Evolutionary conservation across 2,888 invertebrate species (phyloP), one percentile per base, ranked within the genome.

Genomic region (Diplazon laetatorius): DNA sequence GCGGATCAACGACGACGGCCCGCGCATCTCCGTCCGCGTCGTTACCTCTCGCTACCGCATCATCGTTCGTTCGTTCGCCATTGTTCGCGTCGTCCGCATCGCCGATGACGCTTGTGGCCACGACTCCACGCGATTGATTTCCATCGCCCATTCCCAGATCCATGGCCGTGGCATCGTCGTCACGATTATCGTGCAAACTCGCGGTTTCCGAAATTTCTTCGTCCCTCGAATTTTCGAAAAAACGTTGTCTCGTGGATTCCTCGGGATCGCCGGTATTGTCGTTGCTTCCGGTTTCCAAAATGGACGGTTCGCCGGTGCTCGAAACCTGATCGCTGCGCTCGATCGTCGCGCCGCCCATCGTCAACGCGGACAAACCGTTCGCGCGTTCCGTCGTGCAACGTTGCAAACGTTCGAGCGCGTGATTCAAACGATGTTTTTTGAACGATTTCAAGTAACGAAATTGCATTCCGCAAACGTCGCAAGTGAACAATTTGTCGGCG

Each of bases 391-490:
- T 89, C 1, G 89, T 87, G 0, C 85, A 87, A 1, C 96, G 95
- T 87, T 97, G 97, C 71, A 97, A 92, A 80, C 96, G 93, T 89
- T 97, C 97, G 42, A 97, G 91, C 0, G 97, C 96, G 90, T 97
- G 97, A 87, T 97, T 97, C 72, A 97, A 93, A 22, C 97, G 94
- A 88, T 97, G 97, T 90, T 97, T 97, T 90, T 97, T 97, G 91
- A 97, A 97, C 0, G 97, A 97, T 88, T 97, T 97, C 60, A 97
- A 93, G 90, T 97, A 97, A 82, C 97, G 88, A 89, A 97, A 97
- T 90, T 97, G 97, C 97, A 97, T 97, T 77, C 97, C 97, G 90
- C 97, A 97, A 1, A 97, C 96, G 88, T 97, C 97, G 89, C 97
- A 97, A 18, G 97, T 97, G 91, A 97, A 97, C 16, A 97, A 93